Percentiles rank a stretch among this genome's conserved stretches.
Conservation (phyloP, 53 echinoderm and acorn worm genomes). For the Echinometra lucunter region DNA sequence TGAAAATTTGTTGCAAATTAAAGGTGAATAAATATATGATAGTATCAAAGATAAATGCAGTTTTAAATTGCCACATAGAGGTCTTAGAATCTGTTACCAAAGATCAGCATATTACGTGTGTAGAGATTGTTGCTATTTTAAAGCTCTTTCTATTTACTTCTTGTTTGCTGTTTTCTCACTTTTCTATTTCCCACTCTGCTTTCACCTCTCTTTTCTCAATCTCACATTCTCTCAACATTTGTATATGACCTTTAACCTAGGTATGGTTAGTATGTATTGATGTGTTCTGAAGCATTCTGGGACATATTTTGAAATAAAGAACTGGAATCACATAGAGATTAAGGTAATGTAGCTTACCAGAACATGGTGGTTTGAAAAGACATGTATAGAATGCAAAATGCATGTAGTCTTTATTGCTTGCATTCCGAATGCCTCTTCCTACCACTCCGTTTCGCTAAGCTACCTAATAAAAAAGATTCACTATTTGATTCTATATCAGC, state of each 20-base stretch:
- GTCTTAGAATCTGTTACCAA: slow-evolving; percentile 30
- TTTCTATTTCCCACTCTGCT: not conserved
- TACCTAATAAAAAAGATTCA: not conserved
- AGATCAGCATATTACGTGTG: not conserved
- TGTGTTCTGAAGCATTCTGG: not conserved
- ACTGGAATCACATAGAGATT: not conserved
- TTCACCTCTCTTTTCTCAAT: not conserved
- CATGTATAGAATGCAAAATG: too few relatives aligned
- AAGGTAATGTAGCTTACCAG: too few relatives aligned
- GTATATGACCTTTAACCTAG: not conserved
- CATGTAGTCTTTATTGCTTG: too few relatives aligned
- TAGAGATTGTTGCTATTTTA: not conserved
- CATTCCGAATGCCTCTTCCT: too few relatives aligned
- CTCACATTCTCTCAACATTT: not conserved
- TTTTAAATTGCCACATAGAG: slow-evolving; percentile 22
- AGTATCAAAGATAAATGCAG: not conserved
- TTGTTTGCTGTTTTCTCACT: not conserved
- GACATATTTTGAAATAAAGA: not conserved
- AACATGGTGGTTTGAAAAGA: too few relatives aligned
- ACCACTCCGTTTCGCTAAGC: too few relatives aligned
- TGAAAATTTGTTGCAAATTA: not conserved
- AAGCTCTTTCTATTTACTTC: not conserved
- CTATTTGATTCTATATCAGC: not conserved
- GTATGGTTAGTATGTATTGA: not conserved
- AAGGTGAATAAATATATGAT: not conserved